Evolutionary conservation across 2,797 vertebrate species (phyloP).

Genomic region (Sternotherus odoratus): DNA sequence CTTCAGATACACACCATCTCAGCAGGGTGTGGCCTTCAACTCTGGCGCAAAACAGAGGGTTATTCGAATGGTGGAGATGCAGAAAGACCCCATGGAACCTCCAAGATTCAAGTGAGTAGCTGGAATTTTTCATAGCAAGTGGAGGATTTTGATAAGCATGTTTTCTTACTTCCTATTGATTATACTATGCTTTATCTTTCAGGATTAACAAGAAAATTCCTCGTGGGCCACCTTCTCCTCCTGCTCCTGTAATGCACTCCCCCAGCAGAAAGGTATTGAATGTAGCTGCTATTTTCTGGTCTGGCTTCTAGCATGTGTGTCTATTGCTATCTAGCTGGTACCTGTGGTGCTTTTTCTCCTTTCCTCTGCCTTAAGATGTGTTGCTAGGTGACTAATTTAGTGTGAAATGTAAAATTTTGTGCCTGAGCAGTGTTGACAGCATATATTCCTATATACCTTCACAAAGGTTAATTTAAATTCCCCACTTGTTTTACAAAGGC

Average conservation of each 20-base stretch:
- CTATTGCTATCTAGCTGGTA: not conserved
- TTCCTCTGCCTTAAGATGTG: not conserved
- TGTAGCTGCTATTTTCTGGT: not conserved
- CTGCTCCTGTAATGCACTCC: slow-evolving; percentile 98
- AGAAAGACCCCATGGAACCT: slow-evolving; percentile 99
- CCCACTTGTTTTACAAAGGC: not conserved
- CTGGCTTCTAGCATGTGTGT: not conserved
- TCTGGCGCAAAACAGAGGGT: slow-evolving; percentile 98
- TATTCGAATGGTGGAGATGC: slow-evolving; percentile 99
- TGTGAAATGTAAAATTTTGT: not conserved
- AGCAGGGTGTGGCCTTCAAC: slow-evolving; percentile 98
- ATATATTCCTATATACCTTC: not conserved
- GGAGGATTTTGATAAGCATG: not conserved
- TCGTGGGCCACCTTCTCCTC: slow-evolving; percentile 95
- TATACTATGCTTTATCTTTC: slow-evolving; percentile 62
- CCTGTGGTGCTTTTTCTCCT: not conserved
- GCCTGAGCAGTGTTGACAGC: not conserved
- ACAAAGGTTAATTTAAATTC: not conserved
- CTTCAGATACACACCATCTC: slow-evolving; percentile 95
- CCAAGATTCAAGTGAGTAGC: slow-evolving; percentile 94
- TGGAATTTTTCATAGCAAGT: slow-evolving; percentile 10
- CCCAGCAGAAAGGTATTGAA: slow-evolving; percentile 95
- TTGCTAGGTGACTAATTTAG: not conserved
- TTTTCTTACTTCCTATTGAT: not conserved
- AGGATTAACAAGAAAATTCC: slow-evolving; percentile 99